Conservation (phyloP, 2,113 vertebrate species). For the Cnemophilus loriae region DNA sequence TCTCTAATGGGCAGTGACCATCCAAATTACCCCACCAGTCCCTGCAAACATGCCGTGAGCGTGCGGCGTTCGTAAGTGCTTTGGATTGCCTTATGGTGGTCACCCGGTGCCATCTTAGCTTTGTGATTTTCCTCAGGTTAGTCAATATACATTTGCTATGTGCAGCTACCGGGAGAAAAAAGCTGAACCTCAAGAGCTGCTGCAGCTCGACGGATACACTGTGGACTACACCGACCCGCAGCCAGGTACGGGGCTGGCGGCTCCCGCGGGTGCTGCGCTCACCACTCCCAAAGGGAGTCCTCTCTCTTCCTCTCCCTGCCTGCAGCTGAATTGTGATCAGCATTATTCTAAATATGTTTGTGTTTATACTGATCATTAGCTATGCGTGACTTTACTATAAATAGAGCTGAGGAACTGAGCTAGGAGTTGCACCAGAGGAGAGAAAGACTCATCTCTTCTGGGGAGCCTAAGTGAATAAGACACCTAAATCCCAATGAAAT, state of each 20-base stretch:
- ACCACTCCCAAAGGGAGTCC: background rate
- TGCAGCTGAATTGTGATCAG: background rate
- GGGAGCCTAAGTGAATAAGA: background rate
- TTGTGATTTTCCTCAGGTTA: constrained; percentile 82
- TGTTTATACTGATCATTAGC: constrained; percentile 3
- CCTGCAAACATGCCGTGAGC: background rate
- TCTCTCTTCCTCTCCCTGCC: background rate
- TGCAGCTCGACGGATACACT: constrained; percentile 96
- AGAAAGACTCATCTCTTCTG: background rate
- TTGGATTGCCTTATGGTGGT: background rate
- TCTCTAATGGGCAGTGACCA: background rate
- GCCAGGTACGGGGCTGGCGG: constrained; percentile 75
- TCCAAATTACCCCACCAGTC: background rate
- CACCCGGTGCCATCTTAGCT: background rate
- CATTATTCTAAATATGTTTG: background rate
- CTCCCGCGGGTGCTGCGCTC: fast-evolving
- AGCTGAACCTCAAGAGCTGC: constrained; percentile 94
- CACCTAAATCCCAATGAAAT: background rate
- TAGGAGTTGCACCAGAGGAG: background rate
- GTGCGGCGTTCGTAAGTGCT: background rate
- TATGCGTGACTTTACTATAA: constrained; percentile 16
- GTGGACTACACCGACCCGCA: constrained; percentile 99
- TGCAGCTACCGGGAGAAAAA: constrained; percentile 99
- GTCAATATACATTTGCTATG: constrained; percentile 99
- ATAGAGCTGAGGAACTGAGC: background rate